Conservation (phyloP, 2,888 invertebrate species). For the Phyto melanocephala region DNA sequence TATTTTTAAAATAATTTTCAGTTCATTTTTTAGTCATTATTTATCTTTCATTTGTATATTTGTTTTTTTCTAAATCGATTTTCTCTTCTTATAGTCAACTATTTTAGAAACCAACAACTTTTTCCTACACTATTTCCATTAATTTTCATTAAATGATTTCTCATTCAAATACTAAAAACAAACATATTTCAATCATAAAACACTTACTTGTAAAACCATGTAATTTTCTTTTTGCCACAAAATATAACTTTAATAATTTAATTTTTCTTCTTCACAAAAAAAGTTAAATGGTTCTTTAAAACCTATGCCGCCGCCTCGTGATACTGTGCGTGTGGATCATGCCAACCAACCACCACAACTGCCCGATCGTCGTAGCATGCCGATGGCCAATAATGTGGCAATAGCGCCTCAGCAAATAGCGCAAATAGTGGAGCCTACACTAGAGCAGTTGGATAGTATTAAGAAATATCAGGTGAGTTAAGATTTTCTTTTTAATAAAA, state of each 20-base stretch:
- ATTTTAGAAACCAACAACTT: not conserved
- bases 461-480: constrained; percentile 92
- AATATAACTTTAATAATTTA: not conserved
- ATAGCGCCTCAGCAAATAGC: constrained; percentile 76
- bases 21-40: no score
- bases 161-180: constrained; percentile 46
- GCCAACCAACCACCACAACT: constrained; percentile 79
- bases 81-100: not conserved
- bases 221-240: not conserved
- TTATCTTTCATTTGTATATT: no score
- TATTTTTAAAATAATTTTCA: no score
- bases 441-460: constrained; percentile 94
- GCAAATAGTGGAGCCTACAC: constrained; percentile 83
- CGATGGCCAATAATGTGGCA: constrained; percentile 73
- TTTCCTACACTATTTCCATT: constrained; percentile 46
- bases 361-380: constrained; percentile 82
- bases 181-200: constrained; percentile 25
- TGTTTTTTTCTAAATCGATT: not conserved
- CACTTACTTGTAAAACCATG: constrained; percentile 2
- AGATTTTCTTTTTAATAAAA: no score
- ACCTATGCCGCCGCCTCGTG: constrained; percentile 82
- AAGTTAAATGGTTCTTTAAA: constrained; percentile 78
- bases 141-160: constrained; percentile 50
- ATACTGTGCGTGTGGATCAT: constrained; percentile 83
- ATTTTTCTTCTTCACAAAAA: not conserved